Percentiles rank a stretch among this genome's conserved stretches.
These are phyloP conservation scores for Limosa lapponica DNA, from an alignment of 2,797 vertebrate species.

Conservation along the genomic window DNA sequence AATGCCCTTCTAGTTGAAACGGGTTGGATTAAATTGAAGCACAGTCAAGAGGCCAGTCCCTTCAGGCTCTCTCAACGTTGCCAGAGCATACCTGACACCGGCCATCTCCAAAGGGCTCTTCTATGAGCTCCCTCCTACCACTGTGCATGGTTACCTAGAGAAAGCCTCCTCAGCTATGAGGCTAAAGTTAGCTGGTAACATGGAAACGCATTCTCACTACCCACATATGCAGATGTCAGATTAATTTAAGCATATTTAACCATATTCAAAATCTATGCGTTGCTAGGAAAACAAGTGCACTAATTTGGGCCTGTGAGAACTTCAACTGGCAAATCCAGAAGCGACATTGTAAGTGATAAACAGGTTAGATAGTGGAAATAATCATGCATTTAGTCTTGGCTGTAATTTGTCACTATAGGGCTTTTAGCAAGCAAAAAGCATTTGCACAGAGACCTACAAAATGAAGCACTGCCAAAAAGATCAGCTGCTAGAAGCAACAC, in stretches of 20 bases:
- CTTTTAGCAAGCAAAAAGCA: slow-evolving; percentile 29
- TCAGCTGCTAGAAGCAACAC: slow-evolving; percentile 66
- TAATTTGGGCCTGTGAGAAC: slow-evolving; percentile 8
- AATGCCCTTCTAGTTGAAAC: background rate
- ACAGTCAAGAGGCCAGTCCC: background rate
- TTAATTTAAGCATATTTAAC: slow-evolving; percentile 35
- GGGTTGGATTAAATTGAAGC: background rate
- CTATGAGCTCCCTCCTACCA: background rate
- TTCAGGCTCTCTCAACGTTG: background rate
- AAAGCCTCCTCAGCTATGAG: background rate
- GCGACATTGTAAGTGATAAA: background rate
- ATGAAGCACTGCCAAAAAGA: slow-evolving; percentile 47
- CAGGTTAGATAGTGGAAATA: slow-evolving; percentile 58
- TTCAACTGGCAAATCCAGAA: slow-evolving; percentile 29
- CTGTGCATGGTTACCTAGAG: background rate
- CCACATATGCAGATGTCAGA: slow-evolving; percentile 65
- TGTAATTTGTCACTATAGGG: slow-evolving; percentile 6
- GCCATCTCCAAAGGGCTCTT: background rate
- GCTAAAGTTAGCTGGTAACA: slow-evolving; percentile 66
- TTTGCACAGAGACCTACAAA: slow-evolving; percentile 33
- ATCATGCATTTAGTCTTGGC: slow-evolving; percentile 17
- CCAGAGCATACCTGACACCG: background rate
- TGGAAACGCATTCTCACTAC: slow-evolving; percentile 63
- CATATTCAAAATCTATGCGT: background rate
- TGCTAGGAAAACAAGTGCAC: slow-evolving; percentile 17